These are phyloP conservation scores for Trachemys scripta DNA, from an alignment of 2,113 vertebrate species.

Conservation along the genomic window DNA sequence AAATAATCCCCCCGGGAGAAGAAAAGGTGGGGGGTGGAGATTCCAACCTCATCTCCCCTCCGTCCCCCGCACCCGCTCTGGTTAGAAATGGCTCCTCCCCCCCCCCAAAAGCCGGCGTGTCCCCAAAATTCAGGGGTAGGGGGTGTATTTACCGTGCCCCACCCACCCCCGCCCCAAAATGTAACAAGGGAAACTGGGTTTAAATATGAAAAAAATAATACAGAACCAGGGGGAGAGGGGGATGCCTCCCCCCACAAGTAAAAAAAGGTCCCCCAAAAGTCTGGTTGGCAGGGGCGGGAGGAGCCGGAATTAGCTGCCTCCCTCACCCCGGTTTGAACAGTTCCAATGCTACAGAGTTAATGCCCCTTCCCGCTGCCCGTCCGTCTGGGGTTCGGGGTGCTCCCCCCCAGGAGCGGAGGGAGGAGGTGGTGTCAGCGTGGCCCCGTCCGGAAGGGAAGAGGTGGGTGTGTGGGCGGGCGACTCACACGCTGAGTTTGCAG, in stretches of 20 bases:
- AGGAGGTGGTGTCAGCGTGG: background rate
- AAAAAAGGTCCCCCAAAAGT: background rate
- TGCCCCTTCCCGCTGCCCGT: background rate
- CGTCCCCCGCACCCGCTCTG: background rate
- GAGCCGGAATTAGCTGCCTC: background rate
- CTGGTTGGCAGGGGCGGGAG: background rate
- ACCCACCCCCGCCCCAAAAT: background rate
- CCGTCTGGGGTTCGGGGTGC: background rate
- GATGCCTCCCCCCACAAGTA: background rate
- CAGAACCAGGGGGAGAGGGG: conserved; percentile 33
- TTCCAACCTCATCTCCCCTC: conserved; percentile 8
- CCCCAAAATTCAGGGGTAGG: background rate
- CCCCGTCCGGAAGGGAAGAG: background rate
- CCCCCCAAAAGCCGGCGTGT: background rate
- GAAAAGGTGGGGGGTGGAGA: background rate
- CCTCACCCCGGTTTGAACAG: background rate
- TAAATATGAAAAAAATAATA: conserved; percentile 57
- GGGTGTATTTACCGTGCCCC: background rate
- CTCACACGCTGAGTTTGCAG: conserved; percentile 92
- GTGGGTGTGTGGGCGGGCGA: conserved; percentile 6
- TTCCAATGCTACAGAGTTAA: background rate
- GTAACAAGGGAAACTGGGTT: conserved; percentile 46
- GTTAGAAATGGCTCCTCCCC: background rate
- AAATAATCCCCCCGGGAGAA: background rate
- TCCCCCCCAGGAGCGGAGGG: no score